These are phyloP conservation scores for Bimastos eiseni DNA, from an alignment of 2,888 invertebrate genomes.

Conservation along the genomic window DNA sequence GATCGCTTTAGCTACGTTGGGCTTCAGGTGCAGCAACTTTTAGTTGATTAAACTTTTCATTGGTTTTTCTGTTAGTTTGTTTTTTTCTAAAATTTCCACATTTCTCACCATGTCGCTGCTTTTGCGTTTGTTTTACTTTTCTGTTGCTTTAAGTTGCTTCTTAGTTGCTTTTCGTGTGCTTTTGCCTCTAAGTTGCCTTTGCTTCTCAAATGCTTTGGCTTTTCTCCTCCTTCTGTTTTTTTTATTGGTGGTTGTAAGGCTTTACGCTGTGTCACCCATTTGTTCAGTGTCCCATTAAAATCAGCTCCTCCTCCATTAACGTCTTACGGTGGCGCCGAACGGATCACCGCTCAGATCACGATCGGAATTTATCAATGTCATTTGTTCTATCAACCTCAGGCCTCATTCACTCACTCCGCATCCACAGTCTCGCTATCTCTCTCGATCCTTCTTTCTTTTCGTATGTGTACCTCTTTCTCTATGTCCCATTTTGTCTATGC, in stretches of 20 bases:
- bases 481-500: too few species aligned
- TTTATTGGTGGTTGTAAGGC: neutral
- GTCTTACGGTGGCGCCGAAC: neutral
- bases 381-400: neutral
- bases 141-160: neutral
- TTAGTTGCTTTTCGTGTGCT: neutral
- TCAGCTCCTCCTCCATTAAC: neutral
- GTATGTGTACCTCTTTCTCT: too few species aligned
- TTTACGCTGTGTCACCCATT: conserved; percentile 9
- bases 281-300: conserved; percentile 3
- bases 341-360: neutral
- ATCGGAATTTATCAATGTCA: conserved; percentile 13
- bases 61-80: too few species aligned
- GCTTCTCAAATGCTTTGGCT: neutral
- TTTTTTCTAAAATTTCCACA: too few species aligned
- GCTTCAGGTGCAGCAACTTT: too few species aligned
- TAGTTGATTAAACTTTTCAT: too few species aligned
- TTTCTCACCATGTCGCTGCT: too few species aligned
- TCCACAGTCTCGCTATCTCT: neutral
- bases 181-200: neutral
- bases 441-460: neutral
- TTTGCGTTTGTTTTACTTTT: too few species aligned
- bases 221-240: neutral
- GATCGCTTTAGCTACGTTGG: too few species aligned
- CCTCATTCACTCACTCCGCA: too few species aligned